Evolutionary conservation across 2,888 invertebrate species (phyloP), one percentile per base, ranked within the genome.

Genomic region (Pecten maximus): DNA sequence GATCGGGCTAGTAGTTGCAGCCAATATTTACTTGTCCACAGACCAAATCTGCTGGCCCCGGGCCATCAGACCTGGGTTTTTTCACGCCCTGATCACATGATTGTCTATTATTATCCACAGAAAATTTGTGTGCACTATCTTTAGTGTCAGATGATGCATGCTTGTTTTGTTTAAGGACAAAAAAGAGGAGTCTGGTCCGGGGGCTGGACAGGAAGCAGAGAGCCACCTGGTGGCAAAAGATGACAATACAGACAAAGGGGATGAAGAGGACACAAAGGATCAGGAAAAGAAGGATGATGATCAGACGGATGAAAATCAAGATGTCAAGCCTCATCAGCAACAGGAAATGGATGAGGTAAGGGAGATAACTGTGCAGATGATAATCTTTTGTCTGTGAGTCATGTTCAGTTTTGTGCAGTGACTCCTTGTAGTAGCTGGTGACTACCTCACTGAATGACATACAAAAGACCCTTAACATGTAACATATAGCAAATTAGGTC

Each of bases 301-400:
- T 94, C 98, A 98, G 95, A 98, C 98, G 89, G 92, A 98, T 94
- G 98, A 98, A 96, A 97, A 98, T 97, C 97, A 98, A n/a, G 98
- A 99, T 92, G 95, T 95, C 40, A 92, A 93, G 88, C 92, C 93
- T 15, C 91, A 95, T 87, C 94, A 96, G 48, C 92, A 94, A 74
- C 95, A 95, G 10, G 92, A 94, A 40, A 92, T 94, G 89, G 93
- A 94, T 88, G 94, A 94, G 91, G 93, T 93, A 54, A 40, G 91
- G 54, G 87, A 40, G 87, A 88, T 35, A 16, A 40, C 54, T 23
- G n/a, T 19, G n/a, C 23, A 3, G n/a, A n/a, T n/a, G n/a, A n/a
- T n/a, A n/a, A n/a, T n/a, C n/a, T n/a, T n/a, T n/a, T n/a, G n/a
- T n/a, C n/a, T n/a, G n/a, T n/a, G n/a, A n/a, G n/a, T n/a, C n/a